Percentiles rank a stretch among this genome's conserved stretches.
Evolutionary conservation across 2,113 vertebrate genomes (phyloP).

Genomic region (Condylura cristata): DNA sequence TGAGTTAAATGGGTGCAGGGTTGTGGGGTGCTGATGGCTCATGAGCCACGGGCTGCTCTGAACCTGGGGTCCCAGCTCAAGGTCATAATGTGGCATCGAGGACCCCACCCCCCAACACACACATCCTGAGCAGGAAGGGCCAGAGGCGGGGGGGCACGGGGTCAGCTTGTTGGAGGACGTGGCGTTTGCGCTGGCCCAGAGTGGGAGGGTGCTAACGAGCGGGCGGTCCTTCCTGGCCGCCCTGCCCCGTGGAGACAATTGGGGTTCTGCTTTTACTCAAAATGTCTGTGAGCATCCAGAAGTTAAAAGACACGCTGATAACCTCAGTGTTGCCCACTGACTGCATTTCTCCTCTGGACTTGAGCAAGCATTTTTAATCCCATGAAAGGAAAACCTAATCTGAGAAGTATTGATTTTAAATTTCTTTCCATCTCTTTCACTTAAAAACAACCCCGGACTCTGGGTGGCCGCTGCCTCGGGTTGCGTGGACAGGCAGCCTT

Average conservation of each 20-base stretch:
- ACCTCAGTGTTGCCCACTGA: constrained; percentile 62
- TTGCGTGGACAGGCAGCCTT: rapidly evolving
- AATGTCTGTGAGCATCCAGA: constrained; percentile 42
- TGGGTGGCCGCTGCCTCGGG: rapidly evolving
- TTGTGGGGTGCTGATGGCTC: neutral
- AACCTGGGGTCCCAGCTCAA: rapidly evolving
- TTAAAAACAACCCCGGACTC: constrained; percentile 15
- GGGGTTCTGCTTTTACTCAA: constrained; percentile 58
- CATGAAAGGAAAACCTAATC: constrained; percentile 79
- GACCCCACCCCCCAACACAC: neutral
- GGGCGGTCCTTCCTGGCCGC: neutral
- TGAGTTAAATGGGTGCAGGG: too few relatives aligned
- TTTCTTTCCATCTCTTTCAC: constrained; percentile 64
- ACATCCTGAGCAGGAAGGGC: neutral
- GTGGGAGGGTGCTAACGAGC: neutral
- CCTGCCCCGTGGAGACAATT: neutral
- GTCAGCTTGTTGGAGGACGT: rapidly evolving
- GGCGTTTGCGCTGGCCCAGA: neutral
- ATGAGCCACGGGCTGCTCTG: neutral
- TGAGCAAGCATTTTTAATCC: constrained; percentile 75
- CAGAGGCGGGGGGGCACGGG: rapidly evolving
- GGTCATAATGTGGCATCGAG: rapidly evolving
- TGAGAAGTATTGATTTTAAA: constrained; percentile 75
- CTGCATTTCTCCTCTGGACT: constrained; percentile 66
- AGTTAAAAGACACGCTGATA: constrained; percentile 63